Conservation (phyloP, 2,797 vertebrate species). For the Myotis findleyi region DNA sequence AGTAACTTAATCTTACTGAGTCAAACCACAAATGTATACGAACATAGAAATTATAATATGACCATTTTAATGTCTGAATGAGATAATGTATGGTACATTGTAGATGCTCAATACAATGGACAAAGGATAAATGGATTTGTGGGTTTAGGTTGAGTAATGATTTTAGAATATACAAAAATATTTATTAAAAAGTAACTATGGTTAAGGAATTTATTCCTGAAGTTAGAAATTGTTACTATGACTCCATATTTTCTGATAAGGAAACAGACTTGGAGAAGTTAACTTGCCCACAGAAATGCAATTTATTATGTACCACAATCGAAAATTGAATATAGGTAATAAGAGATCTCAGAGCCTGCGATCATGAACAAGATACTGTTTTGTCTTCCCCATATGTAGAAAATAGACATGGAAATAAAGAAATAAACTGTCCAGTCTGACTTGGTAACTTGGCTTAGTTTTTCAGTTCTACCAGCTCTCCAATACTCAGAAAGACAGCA, state of each 20-base stretch:
- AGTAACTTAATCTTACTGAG: neutral
- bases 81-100: neutral
- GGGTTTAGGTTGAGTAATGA: neutral
- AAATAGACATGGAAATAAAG: neutral
- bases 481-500: constrained; percentile 57
- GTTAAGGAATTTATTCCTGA: constrained; percentile 29
- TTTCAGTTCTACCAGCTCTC: constrained; percentile 81
- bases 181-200: neutral
- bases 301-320: neutral
- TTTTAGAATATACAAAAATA: neutral
- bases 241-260: constrained; percentile 12
- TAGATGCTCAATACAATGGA: neutral
- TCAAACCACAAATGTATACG: neutral
- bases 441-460: constrained; percentile 69
- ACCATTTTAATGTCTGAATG: neutral
- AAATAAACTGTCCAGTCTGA: constrained; percentile 42
- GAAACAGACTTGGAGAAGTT: neutral
- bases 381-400: neutral
- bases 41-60: constrained; percentile 5
- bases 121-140: neutral
- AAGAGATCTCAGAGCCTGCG: neutral
- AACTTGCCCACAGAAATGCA: neutral
- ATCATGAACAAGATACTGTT: neutral
- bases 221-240: neutral
- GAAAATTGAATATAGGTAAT: neutral